Percentiles rank a stretch among this genome's conserved stretches.
Evolutionary conservation across 92 coral and sea anemone genomes (phyloP).

Genomic region (Epizoanthus stellaris): DNA sequence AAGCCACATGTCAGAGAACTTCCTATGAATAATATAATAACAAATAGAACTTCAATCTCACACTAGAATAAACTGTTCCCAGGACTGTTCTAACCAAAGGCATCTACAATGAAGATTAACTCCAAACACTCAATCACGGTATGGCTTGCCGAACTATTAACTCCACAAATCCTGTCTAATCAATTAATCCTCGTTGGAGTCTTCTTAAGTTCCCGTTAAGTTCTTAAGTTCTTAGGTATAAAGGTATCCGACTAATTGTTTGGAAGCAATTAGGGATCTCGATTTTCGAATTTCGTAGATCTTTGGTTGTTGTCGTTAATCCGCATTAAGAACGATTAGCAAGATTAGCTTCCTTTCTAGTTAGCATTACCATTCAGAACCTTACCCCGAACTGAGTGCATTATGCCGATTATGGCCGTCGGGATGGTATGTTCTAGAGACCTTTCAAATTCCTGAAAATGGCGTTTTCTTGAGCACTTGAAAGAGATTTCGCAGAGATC

Average conservation of each 20-base stretch:
- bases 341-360: constrained; percentile 4
- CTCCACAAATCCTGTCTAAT: no score
- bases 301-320: constrained; percentile 13
- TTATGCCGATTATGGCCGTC: no score
- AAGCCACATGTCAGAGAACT: neutral
- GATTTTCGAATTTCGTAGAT: constrained; percentile 21
- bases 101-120: no score
- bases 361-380: constrained; percentile 14
- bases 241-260: constrained; percentile 16
- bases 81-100: no score
- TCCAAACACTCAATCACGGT: no score
- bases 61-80: no score
- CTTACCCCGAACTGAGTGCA: neutral
- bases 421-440: constrained; percentile 10
- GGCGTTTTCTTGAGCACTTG: constrained; percentile 10
- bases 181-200: no score
- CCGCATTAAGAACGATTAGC: constrained; percentile 24
- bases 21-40: neutral
- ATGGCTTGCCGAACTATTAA: no score
- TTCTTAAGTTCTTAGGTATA: neutral
- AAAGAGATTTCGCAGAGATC: constrained; percentile 25
- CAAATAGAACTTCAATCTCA: no score
- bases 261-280: constrained; percentile 25
- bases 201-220: neutral
- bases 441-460: constrained; percentile 10